Evolutionary conservation across 2,797 vertebrate genomes (phyloP).

Genomic region (Molossus alvarezi): DNA sequence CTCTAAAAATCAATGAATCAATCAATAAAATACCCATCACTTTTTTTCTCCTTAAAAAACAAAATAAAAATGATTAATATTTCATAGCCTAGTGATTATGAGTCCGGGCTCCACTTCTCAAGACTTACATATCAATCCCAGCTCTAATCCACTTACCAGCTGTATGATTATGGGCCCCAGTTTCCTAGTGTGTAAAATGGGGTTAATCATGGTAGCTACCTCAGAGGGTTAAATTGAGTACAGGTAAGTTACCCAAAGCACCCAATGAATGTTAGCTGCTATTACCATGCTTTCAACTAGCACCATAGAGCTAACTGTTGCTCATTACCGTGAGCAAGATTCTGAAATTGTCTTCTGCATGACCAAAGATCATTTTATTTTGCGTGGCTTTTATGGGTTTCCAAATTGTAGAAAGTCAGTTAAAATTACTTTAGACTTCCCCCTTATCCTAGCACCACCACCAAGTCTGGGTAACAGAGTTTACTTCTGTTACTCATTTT

Average conservation of each 20-base stretch:
- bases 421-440: not conserved
- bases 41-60: not conserved
- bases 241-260: not conserved
- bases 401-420: not conserved
- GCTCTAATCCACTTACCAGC: not conserved
- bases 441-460: not conserved
- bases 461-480: not conserved
- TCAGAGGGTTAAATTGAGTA: not conserved
- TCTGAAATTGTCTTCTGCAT: conserved; percentile 8
- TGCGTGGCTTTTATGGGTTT: not conserved
- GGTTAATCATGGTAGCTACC: not conserved
- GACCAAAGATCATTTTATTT: not conserved
- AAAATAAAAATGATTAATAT: not conserved
- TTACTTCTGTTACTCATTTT: conserved; percentile 9
- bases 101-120: not conserved
- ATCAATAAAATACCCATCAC: too few species aligned
- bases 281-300: not conserved
- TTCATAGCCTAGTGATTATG: not conserved
- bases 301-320: not conserved
- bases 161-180: not conserved
- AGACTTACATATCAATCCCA: not conserved
- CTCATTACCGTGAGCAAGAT: not conserved
- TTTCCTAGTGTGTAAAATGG: not conserved
- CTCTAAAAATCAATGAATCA: too few species aligned
- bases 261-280: not conserved